Evolutionary conservation across 2,797 vertebrate genomes (phyloP).

Genomic region (Periparus ater): DNA sequence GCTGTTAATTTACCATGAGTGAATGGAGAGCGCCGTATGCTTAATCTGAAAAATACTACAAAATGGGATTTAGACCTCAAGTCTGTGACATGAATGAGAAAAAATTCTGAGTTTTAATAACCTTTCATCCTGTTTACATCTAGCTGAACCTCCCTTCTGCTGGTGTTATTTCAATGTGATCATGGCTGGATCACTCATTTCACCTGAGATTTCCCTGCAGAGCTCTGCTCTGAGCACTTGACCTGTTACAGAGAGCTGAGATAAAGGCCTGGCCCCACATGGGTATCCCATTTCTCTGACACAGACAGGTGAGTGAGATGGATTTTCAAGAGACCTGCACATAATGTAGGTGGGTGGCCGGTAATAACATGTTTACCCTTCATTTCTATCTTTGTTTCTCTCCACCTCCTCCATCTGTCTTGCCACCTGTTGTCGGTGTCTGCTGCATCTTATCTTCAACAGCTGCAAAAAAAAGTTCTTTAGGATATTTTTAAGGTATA

Average conservation of each 20-base stretch:
- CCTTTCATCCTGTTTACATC: background rate
- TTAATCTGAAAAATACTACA: background rate
- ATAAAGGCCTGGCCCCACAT: background rate
- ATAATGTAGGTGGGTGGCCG: background rate
- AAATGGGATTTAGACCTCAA: background rate
- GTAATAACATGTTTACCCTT: background rate
- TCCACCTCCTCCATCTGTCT: background rate
- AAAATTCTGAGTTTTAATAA: background rate
- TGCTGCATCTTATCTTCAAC: background rate
- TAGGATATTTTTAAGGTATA: background rate
- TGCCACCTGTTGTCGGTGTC: background rate
- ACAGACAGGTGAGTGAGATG: too few relatives aligned
- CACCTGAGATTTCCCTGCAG: background rate
- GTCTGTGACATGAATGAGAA: background rate
- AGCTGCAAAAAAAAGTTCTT: background rate
- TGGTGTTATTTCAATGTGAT: background rate
- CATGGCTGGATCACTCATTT: rapidly evolving
- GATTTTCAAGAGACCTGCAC: background rate
- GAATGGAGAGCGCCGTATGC: background rate
- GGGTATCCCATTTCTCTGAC: background rate
- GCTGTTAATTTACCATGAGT: background rate
- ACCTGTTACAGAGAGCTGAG: background rate
- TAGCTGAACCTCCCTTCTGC: background rate
- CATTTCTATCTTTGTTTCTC: background rate
- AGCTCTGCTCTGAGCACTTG: background rate